Evolutionary conservation across 2,113 vertebrate genomes (phyloP), one percentile per base, ranked within the genome.

Genomic region (Entomyzon cyanotis): DNA sequence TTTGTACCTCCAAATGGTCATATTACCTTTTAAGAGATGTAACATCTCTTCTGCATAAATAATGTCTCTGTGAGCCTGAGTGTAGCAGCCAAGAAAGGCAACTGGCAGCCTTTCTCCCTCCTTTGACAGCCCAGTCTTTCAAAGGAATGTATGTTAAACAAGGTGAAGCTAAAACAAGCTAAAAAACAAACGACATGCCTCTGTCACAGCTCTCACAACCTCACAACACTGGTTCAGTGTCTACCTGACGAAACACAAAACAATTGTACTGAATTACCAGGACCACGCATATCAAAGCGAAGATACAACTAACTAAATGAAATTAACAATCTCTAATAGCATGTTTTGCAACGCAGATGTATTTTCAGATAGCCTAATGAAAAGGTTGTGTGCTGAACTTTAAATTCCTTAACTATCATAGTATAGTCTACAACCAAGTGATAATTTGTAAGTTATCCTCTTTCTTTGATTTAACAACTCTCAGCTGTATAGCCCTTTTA

Each of bases 321-420:
- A 87, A 60, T 64, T n/a, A 82, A 28, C 10, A 53, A 42, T 46
- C 20, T 64, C 12, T 37, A 35, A 23, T 25, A 64, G 12, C 12
- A 23, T 2, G 2, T 42, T 76, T 49, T 1, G 2, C 21, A 65
- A 53, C 3, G 2, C 37, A 65, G 22, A 49, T 33, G 1, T 19
- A 46, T 27, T 60, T 87, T 53, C 19, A 69, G 23, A 56, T 11
- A 73, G 42, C 15, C 31, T 39, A 44, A 1, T 42, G 18, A 84
- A 86, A 62, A 52, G 25, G 19, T 46, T 85, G 39, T 18, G 56
- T 23, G 44, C 35, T 85, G 47, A 91, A 67, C 7, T 85, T 75
- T 12, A 63, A 88, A 60, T 62, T 52, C 25, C 41, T 53, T 58
- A 69, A 28, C 25, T 73, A 69, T 25, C 13, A 64, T 30, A 79